Base-by-base conservation (phyloP, 2,797 vertebrate species). In the Brotula barbata region DNA sequence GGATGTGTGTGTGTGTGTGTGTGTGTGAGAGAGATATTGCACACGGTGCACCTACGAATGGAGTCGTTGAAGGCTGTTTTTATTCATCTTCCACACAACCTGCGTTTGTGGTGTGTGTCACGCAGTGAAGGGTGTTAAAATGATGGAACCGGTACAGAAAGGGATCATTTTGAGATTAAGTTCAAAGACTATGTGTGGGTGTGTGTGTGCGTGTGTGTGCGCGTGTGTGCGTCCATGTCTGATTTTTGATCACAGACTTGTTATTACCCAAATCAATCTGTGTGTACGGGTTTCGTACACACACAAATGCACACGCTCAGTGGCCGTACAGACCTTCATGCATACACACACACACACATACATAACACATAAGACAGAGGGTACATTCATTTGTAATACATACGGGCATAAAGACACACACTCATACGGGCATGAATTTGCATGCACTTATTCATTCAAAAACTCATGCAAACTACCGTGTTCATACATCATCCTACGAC, bases 141-240 rank as follows among this genome's bases (percentile, higher is more conserved):
- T 41, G 11, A 64, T 45, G 43, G 22, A 19, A 20, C 8, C 22
- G 5, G 59, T 1, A 6, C 31, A 14, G 15, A 12, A 45, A 42
- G 42, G 51, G 44, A 10, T 71, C 48, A 33, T 71, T 80, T 58
- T 39, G 22, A 31, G 36, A 58, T 77, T 21, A 50, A 15, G 23
- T 39, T 47, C 9, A 53, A 51, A 9, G 63, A 49, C 3, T 9
- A 9, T 10, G 15, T 36, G 16, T 56, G 25, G 25, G 25, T 28
- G 25, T 28, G 25, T 28, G 25, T 28, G 37, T 39, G 37, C 6
- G 37, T 17, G n/a, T 40, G 39, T 40, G n/a, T 40, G n/a, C 7
- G 34, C 15, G 34, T 36, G 1, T 13, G 4, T n/a, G 31, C 13
- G 63, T 39, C 44, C 37, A 25, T 42, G 16, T 41, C 43, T 31